phyloP scores from a whole-genome alignment of 1,140 invertebrate species.

The Pygmarrhopalites habei region DNA sequence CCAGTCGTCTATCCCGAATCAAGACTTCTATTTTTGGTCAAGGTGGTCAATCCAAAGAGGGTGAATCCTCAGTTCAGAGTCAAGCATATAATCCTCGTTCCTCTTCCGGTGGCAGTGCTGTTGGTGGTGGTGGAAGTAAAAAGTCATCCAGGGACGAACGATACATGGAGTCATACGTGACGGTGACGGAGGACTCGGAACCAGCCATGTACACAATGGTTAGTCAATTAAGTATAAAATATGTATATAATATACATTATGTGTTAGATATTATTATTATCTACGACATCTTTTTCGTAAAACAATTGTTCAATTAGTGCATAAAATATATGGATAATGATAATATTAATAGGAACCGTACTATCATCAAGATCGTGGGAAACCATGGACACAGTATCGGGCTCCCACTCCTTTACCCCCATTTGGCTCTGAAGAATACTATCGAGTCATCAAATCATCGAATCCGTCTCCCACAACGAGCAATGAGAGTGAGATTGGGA shows the following conservation, averaged over 20 bases:
- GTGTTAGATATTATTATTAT: no score
- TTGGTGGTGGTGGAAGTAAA: neutral
- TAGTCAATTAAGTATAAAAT: no score
- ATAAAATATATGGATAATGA: no score
- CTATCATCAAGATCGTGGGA: constrained; percentile 21
- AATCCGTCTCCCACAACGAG: constrained; percentile 36
- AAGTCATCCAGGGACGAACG: no score
- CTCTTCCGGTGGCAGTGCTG: neutral
- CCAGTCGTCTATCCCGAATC: constrained; percentile 16
- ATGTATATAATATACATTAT: no score
- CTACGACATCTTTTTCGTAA: no score
- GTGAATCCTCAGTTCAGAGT: neutral
- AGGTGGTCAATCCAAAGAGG: neutral
- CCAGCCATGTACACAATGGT: constrained; percentile 26
- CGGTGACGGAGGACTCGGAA: constrained; percentile 26
- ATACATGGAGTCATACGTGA: constrained; percentile 1
- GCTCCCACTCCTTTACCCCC: constrained; percentile 35
- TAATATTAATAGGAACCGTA: no score
- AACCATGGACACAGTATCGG: constrained; percentile 28
- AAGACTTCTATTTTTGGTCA: constrained; percentile 21
- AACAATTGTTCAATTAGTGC: no score
- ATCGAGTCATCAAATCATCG: constrained; percentile 34
- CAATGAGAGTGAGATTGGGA: constrained; percentile 33
- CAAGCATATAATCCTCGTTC: neutral
- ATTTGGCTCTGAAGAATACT: constrained; percentile 35